Evolutionary conservation across 2,888 invertebrate genomes (phyloP), one percentile per base, ranked within the genome.

Genomic region (Drosophila koepferae): DNA sequence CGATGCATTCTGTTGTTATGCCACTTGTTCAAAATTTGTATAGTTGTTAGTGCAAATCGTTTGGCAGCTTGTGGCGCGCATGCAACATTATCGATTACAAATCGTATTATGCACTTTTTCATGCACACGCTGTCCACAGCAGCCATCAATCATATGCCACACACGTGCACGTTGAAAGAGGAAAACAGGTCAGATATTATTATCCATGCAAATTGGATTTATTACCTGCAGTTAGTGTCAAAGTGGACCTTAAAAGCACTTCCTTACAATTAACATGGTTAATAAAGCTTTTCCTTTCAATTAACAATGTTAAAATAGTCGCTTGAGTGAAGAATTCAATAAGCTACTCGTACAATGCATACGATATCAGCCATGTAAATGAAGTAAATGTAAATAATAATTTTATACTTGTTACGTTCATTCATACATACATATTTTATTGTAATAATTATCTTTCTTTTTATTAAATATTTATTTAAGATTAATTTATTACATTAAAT

Each of bases 61-160:
- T 59, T 62, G 64, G 34, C 53, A 65, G 48, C 53, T 61, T 31
- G 51, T 59, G 62, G 16, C 31, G 23, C 10, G 38, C 49, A 55
- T 58, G 55, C 43, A 60, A 51, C 65, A 66, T 78, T 83, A 88
- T 86, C 72, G 86, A 88, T 83, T 88, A 41, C 70, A 77, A 81
- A 86, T 88, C 72, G 72, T 76, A 82, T 81, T 78, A 88, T 81
- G 72, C 73, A 77, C 59, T 69, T 70, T 75, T 72, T 49, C 38
- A 23, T 67, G 53, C 46, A 46, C 44, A 28, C 48, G 36, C 28
- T 58, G n/a, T 53, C 51, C 56, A 53, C 62, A 53, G 41, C 41
- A 31, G 20, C 18, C 51, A 84, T 84, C 80, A 72, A 86, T 86
- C 82, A 84, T 59, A 55, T 49, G 61, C 59, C 41, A 36, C 59